phyloP scores from a whole-genome alignment of 2,888 invertebrate species.

The Parnassius orleans region DNA sequence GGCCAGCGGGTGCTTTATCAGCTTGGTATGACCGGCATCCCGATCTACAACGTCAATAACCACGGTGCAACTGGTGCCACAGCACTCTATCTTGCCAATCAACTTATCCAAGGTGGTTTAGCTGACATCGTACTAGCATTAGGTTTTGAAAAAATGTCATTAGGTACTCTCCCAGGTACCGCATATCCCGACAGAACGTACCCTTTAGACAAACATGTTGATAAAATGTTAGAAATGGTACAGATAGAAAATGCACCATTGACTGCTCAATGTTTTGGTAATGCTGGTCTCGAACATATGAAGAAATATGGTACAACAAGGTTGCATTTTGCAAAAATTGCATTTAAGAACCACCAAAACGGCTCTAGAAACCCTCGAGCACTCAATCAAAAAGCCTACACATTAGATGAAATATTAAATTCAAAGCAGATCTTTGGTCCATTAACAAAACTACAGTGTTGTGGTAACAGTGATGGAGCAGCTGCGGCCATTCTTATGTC shows the following conservation, averaged over 20 bases:
- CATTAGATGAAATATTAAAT: constrained; percentile 93
- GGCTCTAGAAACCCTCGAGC: constrained; percentile 98
- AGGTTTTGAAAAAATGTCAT: constrained; percentile 99
- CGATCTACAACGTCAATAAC: constrained; percentile 98
- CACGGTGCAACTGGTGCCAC: constrained; percentile 98
- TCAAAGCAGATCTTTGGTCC: constrained; percentile 95
- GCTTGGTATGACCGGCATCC: constrained; percentile 97
- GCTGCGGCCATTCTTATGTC: constrained; percentile 96
- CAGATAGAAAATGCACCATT: constrained; percentile 92
- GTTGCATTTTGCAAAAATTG: constrained; percentile 98
- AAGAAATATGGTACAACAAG: constrained; percentile 95
- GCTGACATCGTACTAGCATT: constrained; percentile 95
- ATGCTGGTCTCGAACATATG: constrained; percentile 98
- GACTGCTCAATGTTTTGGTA: constrained; percentile 97
- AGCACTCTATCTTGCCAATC: constrained; percentile 94
- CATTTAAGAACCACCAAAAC: constrained; percentile 98
- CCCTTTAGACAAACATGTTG: constrained; percentile 93
- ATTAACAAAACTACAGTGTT: constrained; percentile 97
- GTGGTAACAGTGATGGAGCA: constrained; percentile 98
- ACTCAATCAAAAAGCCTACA: constrained; percentile 95
- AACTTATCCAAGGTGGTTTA: constrained; percentile 93
- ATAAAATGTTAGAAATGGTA: constrained; percentile 89
- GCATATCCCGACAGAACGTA: constrained; percentile 91
- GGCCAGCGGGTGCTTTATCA: constrained; percentile 97
- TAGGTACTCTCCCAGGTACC: constrained; percentile 89